Evolutionary conservation across 1,140 invertebrate species (phyloP), one percentile per base, ranked within the genome.

Genomic region (Cotesia glomerata): DNA sequence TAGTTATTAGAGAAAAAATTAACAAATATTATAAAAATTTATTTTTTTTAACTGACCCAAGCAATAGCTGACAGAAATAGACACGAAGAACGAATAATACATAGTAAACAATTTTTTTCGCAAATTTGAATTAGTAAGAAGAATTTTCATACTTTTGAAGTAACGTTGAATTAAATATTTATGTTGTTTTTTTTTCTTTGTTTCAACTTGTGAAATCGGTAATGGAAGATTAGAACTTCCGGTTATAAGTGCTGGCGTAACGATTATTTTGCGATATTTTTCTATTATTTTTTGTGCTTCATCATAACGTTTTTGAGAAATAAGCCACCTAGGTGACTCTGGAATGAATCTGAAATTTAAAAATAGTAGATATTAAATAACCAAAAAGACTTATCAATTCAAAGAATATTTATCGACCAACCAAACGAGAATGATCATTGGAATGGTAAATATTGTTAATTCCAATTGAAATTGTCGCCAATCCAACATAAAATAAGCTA

Each of bases 281-380:
- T 45, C 5, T 5, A 45, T 45, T 45, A 45, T 9, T 45, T 45
- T 45, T 45, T 45, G 2, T 45, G 39, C 39, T 45, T 45, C 39
- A 11, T 7, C 5, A 45, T 74, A 64, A 34, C 80, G 80, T 11
- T 83, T 81, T 66, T 83, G 79, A 1, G 86, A 80, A 35, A 88
- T 77, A 14, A 89, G 65, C 88, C 88, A 89, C 59, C 87, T 72
- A 5, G 87, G 87, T 13, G 87, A 88, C 75, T 89, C 88, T 9
- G 87, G 87, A 71, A 89, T 77, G 14, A 83, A 79, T 82, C 87
- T 88, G 66, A 45, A 45, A 45, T 8, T 7, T 7, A 45, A 11
- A 45, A 45, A 0, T 9, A 45, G 26, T 26, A 26, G 3, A 26
- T 26, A 26, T 26, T 2, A 26, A 26, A 26, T 26, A 26, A 26